These are phyloP conservation scores for Sebastes taczanowskii DNA, from an alignment of 2,797 vertebrate species.

Conservation along the genomic window DNA sequence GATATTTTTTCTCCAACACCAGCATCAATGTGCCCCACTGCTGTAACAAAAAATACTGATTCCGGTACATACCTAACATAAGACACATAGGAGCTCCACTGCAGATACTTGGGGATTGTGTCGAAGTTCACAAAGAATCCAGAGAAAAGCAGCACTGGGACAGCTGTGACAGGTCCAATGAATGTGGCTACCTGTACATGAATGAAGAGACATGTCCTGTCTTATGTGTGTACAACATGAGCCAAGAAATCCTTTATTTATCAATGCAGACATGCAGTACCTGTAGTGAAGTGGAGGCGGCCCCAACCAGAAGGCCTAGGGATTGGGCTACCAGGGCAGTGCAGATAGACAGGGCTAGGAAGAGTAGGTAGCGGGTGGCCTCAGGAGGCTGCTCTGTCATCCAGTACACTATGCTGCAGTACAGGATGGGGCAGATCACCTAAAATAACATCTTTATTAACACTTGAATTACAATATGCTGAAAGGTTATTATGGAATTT, in stretches of 20 bases:
- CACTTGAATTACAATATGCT: too few species aligned
- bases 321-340: slow-evolving; percentile 96
- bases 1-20: background rate
- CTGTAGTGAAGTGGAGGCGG: slow-evolving; percentile 94
- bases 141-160: slow-evolving; percentile 95
- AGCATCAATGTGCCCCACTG: background rate
- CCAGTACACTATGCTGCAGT: slow-evolving; percentile 99
- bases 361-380: slow-evolving; percentile 91
- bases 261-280: slow-evolving; percentile 63
- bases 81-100: slow-evolving; percentile 96
- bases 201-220: background rate
- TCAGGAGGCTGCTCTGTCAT: slow-evolving; percentile 97
- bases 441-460: slow-evolving; percentile 57
- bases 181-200: slow-evolving; percentile 92
- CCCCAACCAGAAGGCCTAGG: slow-evolving; percentile 94
- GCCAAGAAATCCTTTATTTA: background rate
- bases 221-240: background rate
- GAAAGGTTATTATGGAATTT: too few species aligned
- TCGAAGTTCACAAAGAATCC: slow-evolving; percentile 99
- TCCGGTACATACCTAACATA: slow-evolving; percentile 89
- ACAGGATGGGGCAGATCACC: slow-evolving; percentile 93
- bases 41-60: background rate
- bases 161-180: slow-evolving; percentile 93
- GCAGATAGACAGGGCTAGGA: slow-evolving; percentile 90
- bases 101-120: slow-evolving; percentile 97